Evolutionary conservation across 2,797 vertebrate genomes (phyloP), one percentile per base, ranked within the genome.

Genomic region (Silurus lanzhouensis): DNA sequence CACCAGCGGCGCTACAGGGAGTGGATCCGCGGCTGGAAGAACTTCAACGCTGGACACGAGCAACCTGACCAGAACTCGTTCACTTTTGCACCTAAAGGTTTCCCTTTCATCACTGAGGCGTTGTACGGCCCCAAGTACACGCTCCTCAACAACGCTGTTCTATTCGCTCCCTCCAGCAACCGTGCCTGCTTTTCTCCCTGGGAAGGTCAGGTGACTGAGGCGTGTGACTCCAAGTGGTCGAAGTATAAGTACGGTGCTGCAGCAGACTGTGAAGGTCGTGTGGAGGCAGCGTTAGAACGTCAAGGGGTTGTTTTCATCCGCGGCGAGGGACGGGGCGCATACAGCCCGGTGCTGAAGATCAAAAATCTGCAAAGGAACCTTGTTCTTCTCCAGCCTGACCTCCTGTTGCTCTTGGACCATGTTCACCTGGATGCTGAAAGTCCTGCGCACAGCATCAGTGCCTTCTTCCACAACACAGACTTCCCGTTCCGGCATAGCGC

Each of bases 51-150:
- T 0, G 98, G 98, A 0, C 98, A 99, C 0, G 98, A 99, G 87
- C 98, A 99, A 88, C 98, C 98, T 0, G 98, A 99, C 89, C 97
- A 99, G 91, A 99, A 99, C 89, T 96, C 97, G 0, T 99, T 99
- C 88, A 99, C 97, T 20, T 99, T 99, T 1, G 96, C 96, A 38
- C 98, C 98, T 74, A 97, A 97, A 0, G 98, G 98, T 0, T 93
- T 99, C 83, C 97, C 98, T 12, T 99, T 99, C 90, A 96, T 99
- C 87, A 99, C 98, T 0, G 98, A 99, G 93, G 98, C 97, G 1
- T 94, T 99, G 1, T 99, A 99, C 0, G 98, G 98, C 80, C 98
- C 98, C 46, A 99, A 99, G 90, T 99, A 98, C 48, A 97, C 97
- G 8, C 95, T 97, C 90, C 91, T 99, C 10, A 99, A 99, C 92